phyloP scores from a whole-genome alignment of 1,140 invertebrate genomes.

The Matsumurasca onukii region DNA sequence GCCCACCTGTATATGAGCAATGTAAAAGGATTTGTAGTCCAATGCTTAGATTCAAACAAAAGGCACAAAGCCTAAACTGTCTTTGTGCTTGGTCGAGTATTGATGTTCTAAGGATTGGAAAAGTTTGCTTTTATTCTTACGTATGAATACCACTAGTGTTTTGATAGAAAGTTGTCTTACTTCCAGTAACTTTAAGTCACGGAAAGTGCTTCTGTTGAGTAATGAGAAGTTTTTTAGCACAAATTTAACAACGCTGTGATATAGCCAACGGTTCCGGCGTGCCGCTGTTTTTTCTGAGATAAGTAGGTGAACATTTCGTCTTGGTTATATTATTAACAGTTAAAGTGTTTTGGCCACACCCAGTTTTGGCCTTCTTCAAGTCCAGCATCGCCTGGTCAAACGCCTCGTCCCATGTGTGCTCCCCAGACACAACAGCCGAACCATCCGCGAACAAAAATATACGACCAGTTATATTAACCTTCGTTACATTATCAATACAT shows the following conservation, averaged over 20 bases:
- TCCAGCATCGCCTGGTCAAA: background rate
- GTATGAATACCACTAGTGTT: background rate
- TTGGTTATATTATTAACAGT: background rate
- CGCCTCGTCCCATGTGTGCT: background rate
- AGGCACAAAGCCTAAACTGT: background rate
- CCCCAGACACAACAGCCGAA: background rate
- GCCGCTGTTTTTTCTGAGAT: conserved; percentile 1
- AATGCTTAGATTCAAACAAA: background rate
- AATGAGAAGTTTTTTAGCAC: too few species aligned
- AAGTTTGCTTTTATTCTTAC: background rate
- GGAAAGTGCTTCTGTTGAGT: background rate
- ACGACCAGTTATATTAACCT: background rate
- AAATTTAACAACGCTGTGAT: background rate
- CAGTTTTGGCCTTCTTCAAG: background rate
- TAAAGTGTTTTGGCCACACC: conserved; percentile 1
- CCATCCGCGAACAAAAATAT: background rate
- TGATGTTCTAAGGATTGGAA: background rate
- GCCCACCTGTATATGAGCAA: too few species aligned
- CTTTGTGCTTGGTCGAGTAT: background rate
- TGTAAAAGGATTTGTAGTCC: background rate
- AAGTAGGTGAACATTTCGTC: background rate
- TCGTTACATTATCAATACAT: background rate
- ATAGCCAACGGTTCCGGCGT: background rate
- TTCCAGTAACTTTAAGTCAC: background rate
- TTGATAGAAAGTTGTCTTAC: background rate